Evolutionary conservation across 2,888 invertebrate genomes (phyloP), one percentile per base, ranked within the genome.

Genomic region (Scaeva pyrastri): DNA sequence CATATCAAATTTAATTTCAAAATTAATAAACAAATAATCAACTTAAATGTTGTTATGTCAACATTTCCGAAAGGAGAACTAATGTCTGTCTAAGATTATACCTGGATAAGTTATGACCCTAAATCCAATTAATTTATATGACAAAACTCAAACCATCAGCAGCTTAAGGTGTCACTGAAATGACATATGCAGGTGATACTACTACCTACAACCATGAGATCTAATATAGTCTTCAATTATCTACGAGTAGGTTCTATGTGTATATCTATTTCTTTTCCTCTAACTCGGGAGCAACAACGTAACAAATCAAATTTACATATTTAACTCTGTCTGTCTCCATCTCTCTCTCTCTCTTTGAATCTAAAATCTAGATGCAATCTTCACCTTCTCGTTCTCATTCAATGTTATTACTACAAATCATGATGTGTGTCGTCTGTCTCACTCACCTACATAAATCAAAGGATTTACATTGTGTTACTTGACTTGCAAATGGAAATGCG

Each of bases 401-500:
- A 66, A 50, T 66, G 48, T 50, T 50, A 66, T 66, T 66, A 66
- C 66, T 39, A 66, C 50, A 66, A 64, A 64, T 66, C 50, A n/a
- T 55, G 36, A 41, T 41, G 23, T 41, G 8, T 43, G 7, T 26
- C 36, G 11, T 45, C 23, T 39, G 39, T 23, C 43, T 8, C 11
- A 21, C 16, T 62, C 74, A 52, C 55, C 64, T 41, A 62, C 39
- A 50, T 66, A 64, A 64, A 64, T 75, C 74, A 75, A 75, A 75
- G 64, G 74, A 64, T 75, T 64, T 39, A 39, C 64, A 55, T 39
- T 62, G 64, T 75, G 41, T 64, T 16, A 66, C 74, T 62, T 48
- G 74, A 64, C 74, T 64, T 64, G 52, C 50, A 19, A 64, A 66
- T 66, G 66, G 36, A 55, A 64, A 52, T 41, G 31, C 6, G 8